Base-by-base conservation (phyloP, 2,113 vertebrate species). In the Rhinolophus sinicus region DNA sequence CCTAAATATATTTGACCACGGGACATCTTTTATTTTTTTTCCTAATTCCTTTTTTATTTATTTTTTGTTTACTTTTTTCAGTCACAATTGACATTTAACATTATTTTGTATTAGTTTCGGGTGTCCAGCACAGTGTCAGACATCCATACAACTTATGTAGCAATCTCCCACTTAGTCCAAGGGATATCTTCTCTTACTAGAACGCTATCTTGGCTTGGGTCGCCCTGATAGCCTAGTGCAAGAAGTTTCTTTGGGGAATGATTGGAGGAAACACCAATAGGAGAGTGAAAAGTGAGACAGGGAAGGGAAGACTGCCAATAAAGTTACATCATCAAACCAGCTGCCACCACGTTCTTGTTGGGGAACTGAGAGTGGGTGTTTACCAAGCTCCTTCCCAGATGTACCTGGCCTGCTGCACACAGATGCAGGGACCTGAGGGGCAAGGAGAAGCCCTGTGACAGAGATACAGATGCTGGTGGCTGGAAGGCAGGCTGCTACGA, bases 271-370 rank as follows among this genome's bases (percentile, higher is more conserved):
- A 30, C 18, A 19, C 6, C 38, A 40, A 21, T 30, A 18, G 26
- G 14, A 14, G 8, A 58, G 35, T 7, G 24, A 15, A n/a, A 44
- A 1, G 1, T 13, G 26, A 67, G 22, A 33, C 0, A 22, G 8
- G 35, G 38, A 26, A 58, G 24, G 2, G 26, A 75, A 50, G 5
- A 62, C 30, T 62, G 14, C 10, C 13, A 47, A 7, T 4, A 28
- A 16, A 33, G 12, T 7, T 2, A 2, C 1, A 11, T 56, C 28
- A 21, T 28, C 22, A 30, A 77, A 33, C 19, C 16, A 28, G 18
- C 26, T 12, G 22, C 22, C 19, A 15, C 19, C 5, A 0, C 0
- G 30, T 6, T 75, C 92, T 22, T n/a, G 13, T 4, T 40, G 24
- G 22, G 54, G 16, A 85, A 6, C 64, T 18, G 19, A 19, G 30